Evolutionary conservation across 2,797 vertebrate genomes (phyloP), one percentile per base, ranked within the genome.

Genomic region (Manis pentadactyla): DNA sequence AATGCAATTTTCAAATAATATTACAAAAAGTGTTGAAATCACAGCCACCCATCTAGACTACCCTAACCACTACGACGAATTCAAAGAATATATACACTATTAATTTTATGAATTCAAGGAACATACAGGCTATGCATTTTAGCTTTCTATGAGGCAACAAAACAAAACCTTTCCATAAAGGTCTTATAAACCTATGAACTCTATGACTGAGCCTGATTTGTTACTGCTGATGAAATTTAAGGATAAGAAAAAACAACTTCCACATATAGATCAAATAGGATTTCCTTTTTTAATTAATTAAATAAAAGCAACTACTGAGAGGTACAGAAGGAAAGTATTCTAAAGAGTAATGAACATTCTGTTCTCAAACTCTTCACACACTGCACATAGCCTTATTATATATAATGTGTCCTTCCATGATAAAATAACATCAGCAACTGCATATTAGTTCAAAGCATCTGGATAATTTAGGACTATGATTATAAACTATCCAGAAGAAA

Each of bases 401-500:
- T 53, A 71, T 63, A 93, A 59, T 14, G 18, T 2, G 96, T 57
- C 27, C 73, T 90, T 90, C 74, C 18, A 63, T 21, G 51, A 66
- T 75, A 95, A 97, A 92, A 94, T 75, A 92, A 95, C 89, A 68
- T 68, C 12, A 95, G 51, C 66, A 95, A 93, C 73, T 96, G 88
- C 25, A 93, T 34, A 95, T 46, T 55, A 83, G 31, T 63, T 93
- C 68, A 96, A 96, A 93, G 82, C 10, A 90, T 95, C 53, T 57
- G 59, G 96, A 88, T 92, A 97, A 96, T 92, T 94, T 86, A 96
- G 63, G 79, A 94, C 39, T 39, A 87, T n/a, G 83, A 93, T 95
- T 84, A 91, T n/a, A 31, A 37, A 94, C 37, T 81, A 79, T 84
- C 90, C 57, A 86, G 74, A 90, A 94, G 82, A 96, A 97, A 97